These are phyloP conservation scores for Psettodes erumei DNA, from an alignment of 2,113 vertebrate species.

Conservation along the genomic window DNA sequence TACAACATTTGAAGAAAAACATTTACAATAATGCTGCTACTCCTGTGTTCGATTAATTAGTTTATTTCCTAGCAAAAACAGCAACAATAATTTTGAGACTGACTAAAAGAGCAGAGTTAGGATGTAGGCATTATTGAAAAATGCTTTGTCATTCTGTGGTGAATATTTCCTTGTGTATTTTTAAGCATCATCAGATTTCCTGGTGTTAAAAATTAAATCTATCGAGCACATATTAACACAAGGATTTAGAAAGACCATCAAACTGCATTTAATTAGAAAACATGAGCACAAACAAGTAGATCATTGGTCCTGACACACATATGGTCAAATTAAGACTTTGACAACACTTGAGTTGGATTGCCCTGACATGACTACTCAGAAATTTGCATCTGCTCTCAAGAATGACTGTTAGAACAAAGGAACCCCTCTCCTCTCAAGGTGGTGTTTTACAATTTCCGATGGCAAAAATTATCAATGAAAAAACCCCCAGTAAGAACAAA, in stretches of 20 bases:
- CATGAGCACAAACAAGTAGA: slow-evolving; percentile 50
- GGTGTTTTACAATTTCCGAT: slow-evolving; percentile 32
- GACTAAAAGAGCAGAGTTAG: not conserved
- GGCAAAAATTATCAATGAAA: slow-evolving; percentile 20
- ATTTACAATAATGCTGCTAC: not conserved
- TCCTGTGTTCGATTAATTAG: too few relatives aligned
- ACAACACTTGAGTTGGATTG: slow-evolving; percentile 22
- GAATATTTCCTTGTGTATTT: not conserved
- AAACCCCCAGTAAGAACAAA: not conserved
- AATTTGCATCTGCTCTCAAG: slow-evolving; percentile 35
- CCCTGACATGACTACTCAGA: not conserved
- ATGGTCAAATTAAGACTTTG: slow-evolving; percentile 39
- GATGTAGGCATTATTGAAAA: not conserved
- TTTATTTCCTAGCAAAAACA: too few relatives aligned
- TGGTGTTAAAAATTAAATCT: not conserved
- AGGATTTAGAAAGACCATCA: slow-evolving; percentile 41
- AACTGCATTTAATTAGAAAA: slow-evolving; percentile 72
- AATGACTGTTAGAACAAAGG: slow-evolving; percentile 1
- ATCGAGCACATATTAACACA: not conserved
- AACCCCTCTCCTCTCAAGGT: slow-evolving; percentile 2
- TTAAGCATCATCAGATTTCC: not conserved
- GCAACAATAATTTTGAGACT: too few relatives aligned
- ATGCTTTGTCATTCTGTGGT: not conserved
- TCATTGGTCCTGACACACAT: slow-evolving; percentile 54
- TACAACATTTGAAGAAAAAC: too few relatives aligned